These are phyloP conservation scores for Sakesphorus luctuosus DNA, from an alignment of 2,113 vertebrate genomes.

Conservation along the genomic window DNA sequence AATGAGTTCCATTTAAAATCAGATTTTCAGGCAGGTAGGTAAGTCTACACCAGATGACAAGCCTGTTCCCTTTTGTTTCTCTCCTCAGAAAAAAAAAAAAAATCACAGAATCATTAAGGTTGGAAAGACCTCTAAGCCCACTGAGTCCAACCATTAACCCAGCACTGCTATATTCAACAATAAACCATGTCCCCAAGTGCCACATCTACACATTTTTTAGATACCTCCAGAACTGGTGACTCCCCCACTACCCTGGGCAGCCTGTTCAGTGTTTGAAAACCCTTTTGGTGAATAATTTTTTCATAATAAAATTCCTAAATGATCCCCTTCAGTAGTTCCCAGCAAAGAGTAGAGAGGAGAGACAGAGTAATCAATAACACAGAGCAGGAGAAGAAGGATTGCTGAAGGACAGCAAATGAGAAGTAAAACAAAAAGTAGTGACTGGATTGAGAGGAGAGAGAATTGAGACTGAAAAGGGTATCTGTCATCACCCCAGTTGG, in stretches of 20 bases:
- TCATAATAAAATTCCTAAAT: neutral
- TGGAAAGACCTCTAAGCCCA: neutral
- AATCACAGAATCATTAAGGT: neutral
- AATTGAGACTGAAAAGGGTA: neutral
- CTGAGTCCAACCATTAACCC: fast-evolving
- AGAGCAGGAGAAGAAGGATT: neutral
- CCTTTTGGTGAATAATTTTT: neutral
- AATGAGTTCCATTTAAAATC: fast-evolving
- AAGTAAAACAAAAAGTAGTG: neutral
- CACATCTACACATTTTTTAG: fast-evolving
- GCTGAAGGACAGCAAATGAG: neutral
- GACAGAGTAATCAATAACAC: neutral
- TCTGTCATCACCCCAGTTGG: neutral
- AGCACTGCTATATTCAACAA: neutral
- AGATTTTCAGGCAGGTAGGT: neutral
- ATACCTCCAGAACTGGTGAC: neutral
- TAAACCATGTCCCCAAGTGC: neutral
- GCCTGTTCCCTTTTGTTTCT: neutral
- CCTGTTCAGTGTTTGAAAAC: neutral
- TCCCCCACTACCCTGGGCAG: neutral
- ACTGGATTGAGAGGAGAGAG: neutral
- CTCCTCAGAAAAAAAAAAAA: neutral
- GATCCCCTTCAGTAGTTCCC: neutral
- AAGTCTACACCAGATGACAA: neutral
- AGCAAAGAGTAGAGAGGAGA: neutral